A percentile compares a stretch with the other conserved stretches of the same genome.
Conservation (phyloP, 2,888 invertebrate species). For the Halictus quadricinctus region DNA sequence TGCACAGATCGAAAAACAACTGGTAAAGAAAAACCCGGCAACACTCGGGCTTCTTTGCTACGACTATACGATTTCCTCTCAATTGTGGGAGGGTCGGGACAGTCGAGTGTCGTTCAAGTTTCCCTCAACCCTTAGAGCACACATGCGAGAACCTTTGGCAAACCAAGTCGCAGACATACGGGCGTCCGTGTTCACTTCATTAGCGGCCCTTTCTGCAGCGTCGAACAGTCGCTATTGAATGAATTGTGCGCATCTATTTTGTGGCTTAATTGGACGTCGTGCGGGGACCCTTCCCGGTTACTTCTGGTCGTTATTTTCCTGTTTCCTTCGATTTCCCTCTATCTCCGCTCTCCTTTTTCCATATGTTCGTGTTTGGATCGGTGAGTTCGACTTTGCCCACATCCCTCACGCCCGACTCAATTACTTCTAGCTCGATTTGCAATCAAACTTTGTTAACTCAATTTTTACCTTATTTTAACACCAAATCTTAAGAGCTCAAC, state of each 20-base stretch:
- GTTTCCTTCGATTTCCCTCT: conserved; percentile 10
- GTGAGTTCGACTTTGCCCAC: neutral
- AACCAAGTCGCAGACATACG: conserved; percentile 31
- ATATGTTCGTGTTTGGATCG: neutral
- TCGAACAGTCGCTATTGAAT: conserved; percentile 69
- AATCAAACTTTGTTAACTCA: neutral
- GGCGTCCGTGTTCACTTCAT: conserved; percentile 68
- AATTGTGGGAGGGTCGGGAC: conserved; percentile 21
- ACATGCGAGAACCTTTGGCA: conserved; percentile 14
- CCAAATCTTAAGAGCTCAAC: neutral
- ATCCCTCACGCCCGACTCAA: neutral
- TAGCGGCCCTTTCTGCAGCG: conserved; percentile 68
- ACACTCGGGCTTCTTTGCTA: conserved; percentile 20
- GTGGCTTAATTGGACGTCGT: conserved; percentile 73
- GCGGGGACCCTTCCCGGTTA: conserved; percentile 60
- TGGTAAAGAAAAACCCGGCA: neutral
- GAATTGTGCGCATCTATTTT: conserved; percentile 69
- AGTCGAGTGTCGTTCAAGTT: conserved; percentile 41
- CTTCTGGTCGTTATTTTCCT: conserved; percentile 66
- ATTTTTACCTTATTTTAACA: neutral
- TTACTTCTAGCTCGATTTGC: neutral
- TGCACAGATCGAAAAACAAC: neutral
- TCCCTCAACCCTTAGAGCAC: conserved; percentile 8
- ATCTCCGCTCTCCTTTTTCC: neutral
- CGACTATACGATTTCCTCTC: conserved; percentile 22